Evolutionary conservation across 1,140 invertebrate genomes (phyloP), one percentile per base, ranked within the genome.

Genomic region (Rhopalosiphum maidis): DNA sequence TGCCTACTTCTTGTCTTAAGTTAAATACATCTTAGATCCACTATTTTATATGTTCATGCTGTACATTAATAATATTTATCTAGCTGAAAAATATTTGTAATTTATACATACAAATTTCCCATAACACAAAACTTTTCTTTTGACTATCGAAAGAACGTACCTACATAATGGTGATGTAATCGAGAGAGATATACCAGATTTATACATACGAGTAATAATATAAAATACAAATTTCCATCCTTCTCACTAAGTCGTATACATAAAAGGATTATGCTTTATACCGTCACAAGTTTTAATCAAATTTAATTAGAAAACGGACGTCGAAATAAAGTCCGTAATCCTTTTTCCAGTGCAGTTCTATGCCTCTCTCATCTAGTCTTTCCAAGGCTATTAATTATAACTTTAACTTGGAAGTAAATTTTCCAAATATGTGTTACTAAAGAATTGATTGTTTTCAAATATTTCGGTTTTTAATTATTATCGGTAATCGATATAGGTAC

Each of bases 281-380:
- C 90, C 77, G 77, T 91, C 46, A 48, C 90, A 91, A 91, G 90
- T 91, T 91, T 91, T 91, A 83, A 91, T 91, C 90, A 91, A 91
- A 91, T 91, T 91, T 91, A 91, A 91, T 91, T 91, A 91, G 90
- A 91, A 91, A 91, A 91, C 90, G 90, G 90, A 82, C 60, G n/a
- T 43, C 43, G 30, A 68, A 83, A 91, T 91, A 91, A 91, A 91
- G 60, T 91, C 90, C 46, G 68, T 91, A 91, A 91, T 91, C 90
- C 90, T 51, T 91, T 83, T 91, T 82, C 43, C 90, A 83, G 30
- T 25, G 68, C 51, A 68, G 37, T 55, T 90, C 37, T 88, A 46
- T 25, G 86, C 30, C 18, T 22, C 43, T 87, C 43, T 46, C 85
- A 54, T 46, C n/a, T 21, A 89, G 41, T 91, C 43, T 91, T 82